These are phyloP conservation scores for Bactericera cockerelli DNA, from an alignment of 1,140 invertebrate genomes.

Conservation along the genomic window DNA sequence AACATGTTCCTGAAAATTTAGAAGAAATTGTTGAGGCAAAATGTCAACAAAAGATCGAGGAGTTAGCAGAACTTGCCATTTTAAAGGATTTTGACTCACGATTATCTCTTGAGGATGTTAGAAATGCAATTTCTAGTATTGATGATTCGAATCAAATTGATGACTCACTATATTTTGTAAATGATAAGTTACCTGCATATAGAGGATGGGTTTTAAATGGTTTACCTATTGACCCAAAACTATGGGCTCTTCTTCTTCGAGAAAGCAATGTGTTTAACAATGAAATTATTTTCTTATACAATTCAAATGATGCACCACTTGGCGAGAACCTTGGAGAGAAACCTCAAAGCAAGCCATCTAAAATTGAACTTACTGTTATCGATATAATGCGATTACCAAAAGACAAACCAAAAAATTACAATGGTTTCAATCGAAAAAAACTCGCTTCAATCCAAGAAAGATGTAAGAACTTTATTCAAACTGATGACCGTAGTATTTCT, in stretches of 20 bases:
- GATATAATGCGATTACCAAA: not conserved
- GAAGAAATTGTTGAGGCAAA: not conserved
- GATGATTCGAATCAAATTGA: not conserved
- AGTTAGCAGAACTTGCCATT: not conserved
- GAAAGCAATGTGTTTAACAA: not conserved
- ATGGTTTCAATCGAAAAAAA: not conserved
- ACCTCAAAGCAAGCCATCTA: no score
- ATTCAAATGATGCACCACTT: not conserved
- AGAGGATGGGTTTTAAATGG: not conserved
- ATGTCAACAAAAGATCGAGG: not conserved
- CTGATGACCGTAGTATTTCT: no score
- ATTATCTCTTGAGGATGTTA: not conserved
- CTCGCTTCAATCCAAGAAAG: no score
- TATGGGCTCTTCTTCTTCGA: not conserved
- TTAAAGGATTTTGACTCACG: not conserved
- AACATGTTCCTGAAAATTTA: not conserved
- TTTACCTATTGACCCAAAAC: not conserved
- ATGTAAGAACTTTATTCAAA: not conserved
- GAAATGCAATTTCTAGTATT: not conserved
- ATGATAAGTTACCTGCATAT: not conserved
- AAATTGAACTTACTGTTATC: not conserved
- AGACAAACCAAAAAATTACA: not conserved
- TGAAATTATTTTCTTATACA: not conserved
- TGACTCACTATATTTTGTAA: not conserved
- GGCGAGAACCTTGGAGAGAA: not conserved